These are phyloP conservation scores for Coendou prehensilis DNA, from an alignment of 2,797 vertebrate species.

Conservation along the genomic window DNA sequence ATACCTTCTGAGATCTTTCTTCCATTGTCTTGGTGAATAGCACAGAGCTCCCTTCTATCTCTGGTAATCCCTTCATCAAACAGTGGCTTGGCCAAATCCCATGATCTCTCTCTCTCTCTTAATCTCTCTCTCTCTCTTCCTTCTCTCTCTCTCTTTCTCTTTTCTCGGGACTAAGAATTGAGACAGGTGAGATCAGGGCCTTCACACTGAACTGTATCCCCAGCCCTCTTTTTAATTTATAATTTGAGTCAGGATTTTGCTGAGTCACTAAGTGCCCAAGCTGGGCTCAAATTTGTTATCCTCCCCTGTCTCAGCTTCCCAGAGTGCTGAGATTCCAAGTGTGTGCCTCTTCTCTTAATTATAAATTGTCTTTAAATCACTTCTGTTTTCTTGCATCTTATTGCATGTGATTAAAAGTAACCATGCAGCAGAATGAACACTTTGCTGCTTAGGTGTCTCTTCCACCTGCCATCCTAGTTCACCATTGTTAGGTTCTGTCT, in stretches of 20 bases:
- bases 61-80: neutral
- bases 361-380: neutral
- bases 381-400: neutral
- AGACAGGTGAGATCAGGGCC: no score
- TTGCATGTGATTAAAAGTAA: neutral
- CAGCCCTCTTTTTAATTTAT: neutral
- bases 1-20: neutral
- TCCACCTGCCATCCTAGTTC: neutral
- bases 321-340: neutral
- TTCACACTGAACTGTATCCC: neutral
- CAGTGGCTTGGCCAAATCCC: neutral
- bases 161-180: neutral
- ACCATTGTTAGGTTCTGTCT: no score
- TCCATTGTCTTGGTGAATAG: neutral
- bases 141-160: no score
- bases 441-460: neutral
- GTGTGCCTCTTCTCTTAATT: neutral
- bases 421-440: neutral
- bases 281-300: neutral
- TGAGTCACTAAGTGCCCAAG: neutral
- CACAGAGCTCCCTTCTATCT: neutral
- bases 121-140: neutral
- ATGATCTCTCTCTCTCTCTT: neutral
- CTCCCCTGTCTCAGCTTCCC: neutral
- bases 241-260: neutral